phyloP scores from a whole-genome alignment of 2,797 vertebrate species.

The Vespertilio murinus region DNA sequence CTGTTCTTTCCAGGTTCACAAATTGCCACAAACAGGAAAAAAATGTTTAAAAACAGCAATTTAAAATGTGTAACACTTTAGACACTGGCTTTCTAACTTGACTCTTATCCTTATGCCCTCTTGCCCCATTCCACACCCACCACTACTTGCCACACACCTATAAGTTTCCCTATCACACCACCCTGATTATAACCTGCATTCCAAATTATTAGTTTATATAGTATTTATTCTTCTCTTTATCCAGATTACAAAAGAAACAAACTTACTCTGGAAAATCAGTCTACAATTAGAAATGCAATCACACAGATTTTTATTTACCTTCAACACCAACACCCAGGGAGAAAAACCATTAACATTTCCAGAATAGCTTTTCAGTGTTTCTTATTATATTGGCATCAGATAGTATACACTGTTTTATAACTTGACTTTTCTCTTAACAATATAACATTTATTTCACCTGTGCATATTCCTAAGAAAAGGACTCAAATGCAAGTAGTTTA shows the following conservation, averaged over 20 bases:
- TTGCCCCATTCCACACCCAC: not conserved
- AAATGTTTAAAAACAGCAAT: not conserved
- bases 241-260: constrained; percentile 16
- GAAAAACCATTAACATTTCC: not conserved
- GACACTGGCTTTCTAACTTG: not conserved
- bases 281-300: constrained; percentile 25
- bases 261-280: not conserved
- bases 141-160: not conserved
- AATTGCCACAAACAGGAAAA: not conserved
- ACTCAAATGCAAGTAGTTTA: constrained; percentile 21
- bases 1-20: not conserved
- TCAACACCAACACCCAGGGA: not conserved
- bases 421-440: constrained; percentile 11
- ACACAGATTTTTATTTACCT: not conserved
- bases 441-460: constrained; percentile 8
- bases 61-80: not conserved
- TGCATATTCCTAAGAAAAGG: not conserved
- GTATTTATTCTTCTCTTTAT: not conserved
- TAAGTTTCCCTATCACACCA: not conserved
- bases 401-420: not conserved
- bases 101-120: not conserved
- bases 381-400: constrained; percentile 36
- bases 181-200: not conserved
- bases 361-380: constrained; percentile 5
- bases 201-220: not conserved